Conservation (phyloP, 1,140 invertebrate species). For the Paralvinella palmiformis region DNA sequence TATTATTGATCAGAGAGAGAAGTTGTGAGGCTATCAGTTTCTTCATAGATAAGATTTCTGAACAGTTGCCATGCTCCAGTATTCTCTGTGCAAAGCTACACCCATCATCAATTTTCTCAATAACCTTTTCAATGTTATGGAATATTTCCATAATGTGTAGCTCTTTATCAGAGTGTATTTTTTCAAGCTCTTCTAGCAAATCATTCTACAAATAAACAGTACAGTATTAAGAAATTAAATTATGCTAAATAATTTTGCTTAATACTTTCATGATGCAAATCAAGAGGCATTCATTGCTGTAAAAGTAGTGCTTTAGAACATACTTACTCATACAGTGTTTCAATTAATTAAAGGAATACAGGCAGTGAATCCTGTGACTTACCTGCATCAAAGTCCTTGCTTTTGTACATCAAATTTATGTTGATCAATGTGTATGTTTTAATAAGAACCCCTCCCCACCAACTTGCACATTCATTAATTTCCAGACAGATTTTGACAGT, state of each 20-base stretch:
- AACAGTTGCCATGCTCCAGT: constrained; percentile 66
- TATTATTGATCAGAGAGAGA: constrained; percentile 68
- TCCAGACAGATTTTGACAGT: no score
- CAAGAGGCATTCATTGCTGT: no score
- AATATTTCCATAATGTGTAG: constrained; percentile 80
- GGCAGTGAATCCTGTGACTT: no score
- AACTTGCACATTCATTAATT: no score
- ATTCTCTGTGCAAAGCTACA: constrained; percentile 73
- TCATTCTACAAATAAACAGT: constrained; percentile 54
- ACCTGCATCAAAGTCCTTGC: no score
- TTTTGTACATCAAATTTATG: no score
- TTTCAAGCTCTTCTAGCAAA: constrained; percentile 67
- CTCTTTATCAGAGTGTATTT: constrained; percentile 75
- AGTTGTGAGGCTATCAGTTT: constrained; percentile 69
- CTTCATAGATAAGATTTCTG: constrained; percentile 60
- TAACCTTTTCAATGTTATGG: constrained; percentile 69
- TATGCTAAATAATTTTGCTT: not conserved
- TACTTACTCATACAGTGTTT: no score
- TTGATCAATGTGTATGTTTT: no score
- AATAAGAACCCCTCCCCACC: no score
- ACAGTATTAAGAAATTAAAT: not conserved
- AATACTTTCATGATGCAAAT: no score
- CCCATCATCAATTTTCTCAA: constrained; percentile 76
- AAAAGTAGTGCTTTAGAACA: no score
- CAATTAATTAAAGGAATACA: no score